phyloP scores from a whole-genome alignment of 2,888 invertebrate genomes.

The Aquatica leii region DNA sequence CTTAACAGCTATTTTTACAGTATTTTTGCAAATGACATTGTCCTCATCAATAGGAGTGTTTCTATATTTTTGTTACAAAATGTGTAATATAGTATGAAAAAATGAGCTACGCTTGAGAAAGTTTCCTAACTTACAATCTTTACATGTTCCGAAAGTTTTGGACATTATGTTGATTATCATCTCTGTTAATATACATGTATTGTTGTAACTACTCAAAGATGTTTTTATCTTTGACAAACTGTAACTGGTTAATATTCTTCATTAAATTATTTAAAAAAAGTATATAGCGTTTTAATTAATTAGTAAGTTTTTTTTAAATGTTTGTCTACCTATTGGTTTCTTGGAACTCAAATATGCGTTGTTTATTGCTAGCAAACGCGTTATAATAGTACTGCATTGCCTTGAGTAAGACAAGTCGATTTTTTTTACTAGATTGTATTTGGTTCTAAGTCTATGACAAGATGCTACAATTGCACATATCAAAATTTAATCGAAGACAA shows the following conservation, averaged over 20 bases:
- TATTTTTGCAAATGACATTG: constrained; percentile 29
- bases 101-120: constrained; percentile 7
- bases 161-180: constrained; percentile 15
- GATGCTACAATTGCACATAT: no score
- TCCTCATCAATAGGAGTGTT: constrained; percentile 24
- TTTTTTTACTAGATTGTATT: no score
- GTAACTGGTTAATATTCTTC: constrained; percentile 12
- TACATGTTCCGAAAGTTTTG: constrained; percentile 7
- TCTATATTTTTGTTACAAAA: constrained; percentile 32
- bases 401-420: no score
- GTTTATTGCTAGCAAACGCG: no score
- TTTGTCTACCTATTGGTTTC: no score
- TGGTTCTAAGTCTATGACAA: no score
- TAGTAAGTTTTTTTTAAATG: no score
- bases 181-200: constrained; percentile 29
- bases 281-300: no score
- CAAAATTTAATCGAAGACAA: no score
- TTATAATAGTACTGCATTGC: no score
- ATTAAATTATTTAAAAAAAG: constrained; percentile 6
- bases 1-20: constrained; percentile 28
- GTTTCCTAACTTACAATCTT: constrained; percentile 7
- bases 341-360: no score
- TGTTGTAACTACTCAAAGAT: constrained; percentile 30
- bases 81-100: constrained; percentile 22
- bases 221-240: constrained; percentile 23